These are phyloP conservation scores for Centropristis striata DNA, from an alignment of 2,113 vertebrate genomes.

Conservation along the genomic window DNA sequence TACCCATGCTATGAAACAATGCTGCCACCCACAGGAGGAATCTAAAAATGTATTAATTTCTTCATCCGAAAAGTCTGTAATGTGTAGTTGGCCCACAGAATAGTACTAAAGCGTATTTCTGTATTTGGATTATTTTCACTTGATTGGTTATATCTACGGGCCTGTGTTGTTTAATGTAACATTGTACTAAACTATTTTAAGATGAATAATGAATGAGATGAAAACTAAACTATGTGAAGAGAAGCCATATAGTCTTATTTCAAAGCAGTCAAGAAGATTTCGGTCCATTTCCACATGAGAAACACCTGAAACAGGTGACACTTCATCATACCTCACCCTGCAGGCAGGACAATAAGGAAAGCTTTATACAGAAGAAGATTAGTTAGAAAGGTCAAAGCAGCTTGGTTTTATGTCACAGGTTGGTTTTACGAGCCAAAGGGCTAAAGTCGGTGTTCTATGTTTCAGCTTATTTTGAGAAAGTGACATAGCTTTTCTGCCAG, in stretches of 20 bases:
- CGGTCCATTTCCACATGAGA: neutral
- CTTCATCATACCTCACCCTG: neutral
- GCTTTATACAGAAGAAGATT: neutral
- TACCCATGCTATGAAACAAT: neutral
- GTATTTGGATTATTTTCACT: neutral
- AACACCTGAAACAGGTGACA: neutral
- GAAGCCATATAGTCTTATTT: too few relatives aligned
- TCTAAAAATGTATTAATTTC: neutral
- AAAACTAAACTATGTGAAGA: too few relatives aligned
- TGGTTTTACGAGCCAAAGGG: neutral
- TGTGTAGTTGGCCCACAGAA: too few relatives aligned
- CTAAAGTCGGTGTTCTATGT: neutral
- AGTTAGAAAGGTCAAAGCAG: neutral
- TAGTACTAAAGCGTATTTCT: neutral
- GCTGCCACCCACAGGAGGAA: constrained; percentile 55
- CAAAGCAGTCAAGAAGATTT: too few relatives aligned
- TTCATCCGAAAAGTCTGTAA: neutral
- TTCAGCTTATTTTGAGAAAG: neutral
- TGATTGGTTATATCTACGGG: neutral
- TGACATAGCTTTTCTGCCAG: neutral
- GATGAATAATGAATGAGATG: too few relatives aligned
- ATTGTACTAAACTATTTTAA: too few relatives aligned
- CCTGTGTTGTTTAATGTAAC: neutral
- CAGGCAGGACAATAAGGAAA: neutral
- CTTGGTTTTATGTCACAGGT: neutral